These are phyloP conservation scores for Ornithoptera alexandrae DNA, from an alignment of 2,888 invertebrate genomes.

Conservation along the genomic window DNA sequence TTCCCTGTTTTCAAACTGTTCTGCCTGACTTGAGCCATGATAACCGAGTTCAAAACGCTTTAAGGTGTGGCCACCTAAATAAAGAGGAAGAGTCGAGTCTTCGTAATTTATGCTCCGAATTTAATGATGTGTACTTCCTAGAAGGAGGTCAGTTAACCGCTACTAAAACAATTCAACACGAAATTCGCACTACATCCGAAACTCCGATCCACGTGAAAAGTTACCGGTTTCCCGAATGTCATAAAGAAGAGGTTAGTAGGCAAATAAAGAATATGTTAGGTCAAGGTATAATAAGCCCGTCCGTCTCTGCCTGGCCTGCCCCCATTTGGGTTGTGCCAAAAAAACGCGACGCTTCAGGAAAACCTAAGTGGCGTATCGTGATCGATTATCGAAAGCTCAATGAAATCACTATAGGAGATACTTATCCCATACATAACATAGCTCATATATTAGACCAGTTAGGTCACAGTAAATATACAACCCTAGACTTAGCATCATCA, in stretches of 20 bases:
- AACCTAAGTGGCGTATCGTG: constrained; percentile 36
- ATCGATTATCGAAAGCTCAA: constrained; percentile 35
- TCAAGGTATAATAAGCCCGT: too few species aligned
- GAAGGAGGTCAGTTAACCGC: neutral
- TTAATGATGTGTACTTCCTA: too few species aligned
- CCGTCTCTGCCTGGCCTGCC: neutral
- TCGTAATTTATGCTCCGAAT: neutral
- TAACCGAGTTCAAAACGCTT: neutral
- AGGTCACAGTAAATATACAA: constrained; percentile 24
- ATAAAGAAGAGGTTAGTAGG: too few species aligned
- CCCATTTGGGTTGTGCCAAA: constrained; percentile 39
- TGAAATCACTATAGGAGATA: constrained; percentile 35
- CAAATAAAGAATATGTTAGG: too few species aligned
- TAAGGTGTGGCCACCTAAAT: too few species aligned
- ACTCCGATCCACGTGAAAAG: neutral
- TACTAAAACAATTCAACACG: too few species aligned
- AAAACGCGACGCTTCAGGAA: constrained; percentile 34
- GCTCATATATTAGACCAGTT: constrained; percentile 37
- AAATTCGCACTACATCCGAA: too few species aligned
- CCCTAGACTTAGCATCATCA: neutral
- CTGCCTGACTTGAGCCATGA: too few species aligned
- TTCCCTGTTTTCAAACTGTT: neutral
- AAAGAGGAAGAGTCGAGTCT: neutral
- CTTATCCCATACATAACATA: constrained; percentile 38
- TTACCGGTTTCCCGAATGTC: too few species aligned